Evolutionary conservation across 92 coral and sea anemone species (phyloP).

Genomic region (Porites lobata): DNA sequence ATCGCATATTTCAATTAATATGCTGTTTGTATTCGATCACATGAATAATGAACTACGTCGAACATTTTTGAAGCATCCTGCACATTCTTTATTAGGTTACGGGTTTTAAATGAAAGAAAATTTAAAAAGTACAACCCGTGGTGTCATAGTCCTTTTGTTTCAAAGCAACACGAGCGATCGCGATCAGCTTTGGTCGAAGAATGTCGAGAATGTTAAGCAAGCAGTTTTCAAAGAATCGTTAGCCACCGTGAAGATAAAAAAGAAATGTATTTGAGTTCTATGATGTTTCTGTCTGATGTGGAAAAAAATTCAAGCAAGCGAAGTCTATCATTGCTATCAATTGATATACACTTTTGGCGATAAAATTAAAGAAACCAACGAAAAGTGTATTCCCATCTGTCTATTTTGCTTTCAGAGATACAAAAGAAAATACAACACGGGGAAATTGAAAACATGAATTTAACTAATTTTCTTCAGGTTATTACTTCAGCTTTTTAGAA

Average conservation of each 20-base stretch:
- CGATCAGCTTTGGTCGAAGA: constrained; percentile 10
- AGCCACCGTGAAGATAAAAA: neutral
- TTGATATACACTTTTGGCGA: neutral
- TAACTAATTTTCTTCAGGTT: no score
- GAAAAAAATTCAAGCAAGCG: constrained; percentile 7
- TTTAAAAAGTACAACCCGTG: no score
- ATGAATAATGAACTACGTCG: no score
- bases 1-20: no score
- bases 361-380: neutral
- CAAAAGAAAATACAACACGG: neutral
- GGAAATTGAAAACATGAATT: no score
- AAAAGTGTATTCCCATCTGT: constrained; percentile 13
- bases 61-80: no score
- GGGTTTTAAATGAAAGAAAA: no score
- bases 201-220: neutral
- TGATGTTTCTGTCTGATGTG: neutral
- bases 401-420: neutral
- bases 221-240: neutral
- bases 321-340: constrained; percentile 4
- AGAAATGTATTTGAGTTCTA: neutral
- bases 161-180: constrained; percentile 11
- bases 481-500: no score
- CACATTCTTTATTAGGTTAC: no score
- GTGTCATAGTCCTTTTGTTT: neutral
- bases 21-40: no score